These are phyloP conservation scores for Scophthalmus maximus DNA, from an alignment of 2,113 vertebrate species.

Conservation along the genomic window DNA sequence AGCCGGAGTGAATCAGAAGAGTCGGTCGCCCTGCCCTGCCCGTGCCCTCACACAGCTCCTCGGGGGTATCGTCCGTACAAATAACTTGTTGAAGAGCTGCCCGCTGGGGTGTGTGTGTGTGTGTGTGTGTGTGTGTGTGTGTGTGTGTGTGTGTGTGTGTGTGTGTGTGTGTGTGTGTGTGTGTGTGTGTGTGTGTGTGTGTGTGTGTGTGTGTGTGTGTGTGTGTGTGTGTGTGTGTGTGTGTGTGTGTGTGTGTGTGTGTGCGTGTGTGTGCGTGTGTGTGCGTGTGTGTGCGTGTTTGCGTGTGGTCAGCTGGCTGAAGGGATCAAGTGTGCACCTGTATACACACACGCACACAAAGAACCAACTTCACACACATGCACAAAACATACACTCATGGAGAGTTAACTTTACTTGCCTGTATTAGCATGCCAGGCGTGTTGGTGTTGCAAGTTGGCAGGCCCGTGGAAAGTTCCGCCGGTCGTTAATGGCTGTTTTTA, in stretches of 20 bases:
- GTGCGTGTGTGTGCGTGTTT: slow-evolving; percentile 2
- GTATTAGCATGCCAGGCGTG: slow-evolving; percentile 77
- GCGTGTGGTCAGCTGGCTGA: slow-evolving; percentile 32
- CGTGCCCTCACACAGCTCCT: slow-evolving; percentile 12
- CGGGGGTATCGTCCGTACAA: slow-evolving; percentile 26
- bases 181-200: background rate
- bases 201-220: background rate
- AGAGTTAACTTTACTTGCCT: slow-evolving; percentile 66
- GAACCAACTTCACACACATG: slow-evolving; percentile 50
- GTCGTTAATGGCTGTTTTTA: slow-evolving; percentile 74
- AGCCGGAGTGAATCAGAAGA: background rate
- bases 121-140: slow-evolving; percentile 5
- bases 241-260: background rate
- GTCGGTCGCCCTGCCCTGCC: background rate
- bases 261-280: slow-evolving; percentile 17
- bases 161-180: slow-evolving; percentile 4
- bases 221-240: slow-evolving; percentile 11
- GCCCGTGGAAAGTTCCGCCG: slow-evolving; percentile 74
- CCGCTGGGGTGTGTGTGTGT: background rate
- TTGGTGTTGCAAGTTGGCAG: slow-evolving; percentile 64
- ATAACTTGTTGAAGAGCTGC: slow-evolving; percentile 28
- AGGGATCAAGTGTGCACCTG: slow-evolving; percentile 40
- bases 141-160: background rate
- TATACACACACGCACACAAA: slow-evolving; percentile 34
- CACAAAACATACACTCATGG: slow-evolving; percentile 52